Conservation (phyloP, 2,113 vertebrate species). For the Pseudorhombus dupliciocellatus region DNA sequence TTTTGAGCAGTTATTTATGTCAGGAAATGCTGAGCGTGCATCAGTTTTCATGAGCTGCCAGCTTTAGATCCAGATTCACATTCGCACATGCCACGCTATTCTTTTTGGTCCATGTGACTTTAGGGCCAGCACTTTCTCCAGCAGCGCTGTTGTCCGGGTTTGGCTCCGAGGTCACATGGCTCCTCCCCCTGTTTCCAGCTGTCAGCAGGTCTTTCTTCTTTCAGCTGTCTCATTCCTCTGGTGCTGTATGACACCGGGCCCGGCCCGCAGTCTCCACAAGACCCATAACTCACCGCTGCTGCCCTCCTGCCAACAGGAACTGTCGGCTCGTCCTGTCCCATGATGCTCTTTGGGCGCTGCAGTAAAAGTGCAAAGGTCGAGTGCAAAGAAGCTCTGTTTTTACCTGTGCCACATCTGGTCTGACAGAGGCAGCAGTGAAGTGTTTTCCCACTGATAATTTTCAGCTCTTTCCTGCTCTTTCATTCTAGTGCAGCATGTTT, state of each 20-base stretch:
- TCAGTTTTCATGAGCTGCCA: not conserved
- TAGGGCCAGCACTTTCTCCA: not conserved
- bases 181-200: constrained; percentile 64
- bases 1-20: constrained; percentile 6
- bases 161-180: constrained; percentile 19
- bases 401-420: not conserved
- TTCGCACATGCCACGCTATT: not conserved
- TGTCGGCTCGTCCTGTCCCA: constrained; percentile 18
- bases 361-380: not conserved
- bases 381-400: not conserved
- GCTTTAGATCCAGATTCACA: constrained; percentile 2
- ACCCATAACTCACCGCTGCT: constrained; percentile 55
- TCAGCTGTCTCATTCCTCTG: constrained; percentile 81
- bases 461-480: not conserved
- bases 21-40: constrained; percentile 19
- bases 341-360: not conserved
- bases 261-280: constrained; percentile 57
- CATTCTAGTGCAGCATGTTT: not conserved
- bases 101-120: not conserved
- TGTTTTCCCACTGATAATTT: not conserved
- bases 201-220: constrained; percentile 68
- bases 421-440: not conserved
- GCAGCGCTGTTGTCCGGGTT: constrained; percentile 6
- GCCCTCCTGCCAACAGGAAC: constrained; percentile 36
- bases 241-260: constrained; percentile 69